Percentiles rank a stretch among this genome's conserved stretches.
phyloP scores from a whole-genome alignment of 2,113 vertebrate species.

The Pomatorhinus ruficollis region DNA sequence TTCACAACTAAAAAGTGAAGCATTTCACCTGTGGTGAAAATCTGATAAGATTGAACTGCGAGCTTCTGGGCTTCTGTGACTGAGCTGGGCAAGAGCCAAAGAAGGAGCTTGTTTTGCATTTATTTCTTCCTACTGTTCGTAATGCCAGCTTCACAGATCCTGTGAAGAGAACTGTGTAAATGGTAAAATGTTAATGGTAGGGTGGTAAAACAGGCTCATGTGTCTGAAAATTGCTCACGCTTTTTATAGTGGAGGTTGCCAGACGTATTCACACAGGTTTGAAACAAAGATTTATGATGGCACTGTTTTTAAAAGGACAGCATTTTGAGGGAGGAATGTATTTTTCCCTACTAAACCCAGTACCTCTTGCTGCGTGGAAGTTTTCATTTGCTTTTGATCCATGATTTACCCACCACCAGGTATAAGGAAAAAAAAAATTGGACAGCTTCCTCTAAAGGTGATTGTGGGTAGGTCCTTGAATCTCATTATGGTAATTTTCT shows the following conservation, averaged over 20 bases:
- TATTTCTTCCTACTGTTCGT: neutral
- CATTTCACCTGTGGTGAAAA: neutral
- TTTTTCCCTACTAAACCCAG: neutral
- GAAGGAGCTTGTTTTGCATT: neutral
- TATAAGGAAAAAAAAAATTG: neutral
- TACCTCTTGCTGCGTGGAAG: neutral
- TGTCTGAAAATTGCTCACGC: neutral
- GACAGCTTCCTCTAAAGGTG: neutral
- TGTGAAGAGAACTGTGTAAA: neutral
- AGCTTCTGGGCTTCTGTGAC: neutral
- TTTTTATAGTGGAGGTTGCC: neutral
- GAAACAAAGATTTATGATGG: neutral
- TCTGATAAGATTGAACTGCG: neutral
- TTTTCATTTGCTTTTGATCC: neutral
- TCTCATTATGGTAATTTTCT: neutral
- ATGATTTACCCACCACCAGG: neutral
- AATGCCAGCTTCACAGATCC: neutral
- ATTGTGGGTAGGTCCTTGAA: neutral
- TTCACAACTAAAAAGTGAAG: neutral
- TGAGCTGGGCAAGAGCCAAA: neutral
- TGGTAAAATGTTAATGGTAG: neutral
- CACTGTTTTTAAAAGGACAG: neutral
- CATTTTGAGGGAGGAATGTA: neutral
- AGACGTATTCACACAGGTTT: neutral
- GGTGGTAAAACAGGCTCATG: neutral